phyloP scores from a whole-genome alignment of 2,797 vertebrate species.

The Bucorvus abyssinicus region DNA sequence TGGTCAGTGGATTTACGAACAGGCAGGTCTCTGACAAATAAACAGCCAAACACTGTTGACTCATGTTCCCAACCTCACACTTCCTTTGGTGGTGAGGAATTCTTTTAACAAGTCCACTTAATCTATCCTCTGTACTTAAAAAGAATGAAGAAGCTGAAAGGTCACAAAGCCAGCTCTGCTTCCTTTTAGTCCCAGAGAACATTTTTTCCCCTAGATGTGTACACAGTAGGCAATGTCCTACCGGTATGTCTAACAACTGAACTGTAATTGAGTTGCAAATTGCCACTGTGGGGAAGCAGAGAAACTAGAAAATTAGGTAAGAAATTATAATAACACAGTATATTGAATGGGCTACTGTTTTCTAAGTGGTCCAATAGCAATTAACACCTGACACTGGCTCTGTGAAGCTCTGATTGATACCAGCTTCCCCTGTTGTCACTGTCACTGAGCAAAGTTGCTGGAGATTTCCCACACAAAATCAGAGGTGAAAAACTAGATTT shows the following conservation, averaged over 20 bases:
- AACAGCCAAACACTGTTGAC: background rate
- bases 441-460: background rate
- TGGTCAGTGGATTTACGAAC: background rate
- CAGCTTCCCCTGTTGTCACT: background rate
- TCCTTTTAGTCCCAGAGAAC: background rate
- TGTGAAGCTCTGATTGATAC: background rate
- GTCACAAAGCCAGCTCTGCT: background rate
- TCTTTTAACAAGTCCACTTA: background rate
- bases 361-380: background rate
- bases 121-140: background rate
- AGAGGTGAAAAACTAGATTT: background rate
- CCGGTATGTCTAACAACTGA: background rate
- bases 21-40: background rate
- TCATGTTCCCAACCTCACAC: background rate
- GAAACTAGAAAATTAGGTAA: background rate
- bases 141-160: background rate
- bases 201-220: background rate
- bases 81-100: background rate
- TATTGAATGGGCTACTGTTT: background rate
- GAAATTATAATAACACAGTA: background rate
- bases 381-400: background rate
- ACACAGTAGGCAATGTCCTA: background rate
- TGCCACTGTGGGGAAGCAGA: background rate
- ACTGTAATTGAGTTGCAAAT: background rate
- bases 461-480: background rate